These are phyloP conservation scores for Lepisosteus osseus DNA, from an alignment of 2,113 vertebrate species.

Conservation along the genomic window DNA sequence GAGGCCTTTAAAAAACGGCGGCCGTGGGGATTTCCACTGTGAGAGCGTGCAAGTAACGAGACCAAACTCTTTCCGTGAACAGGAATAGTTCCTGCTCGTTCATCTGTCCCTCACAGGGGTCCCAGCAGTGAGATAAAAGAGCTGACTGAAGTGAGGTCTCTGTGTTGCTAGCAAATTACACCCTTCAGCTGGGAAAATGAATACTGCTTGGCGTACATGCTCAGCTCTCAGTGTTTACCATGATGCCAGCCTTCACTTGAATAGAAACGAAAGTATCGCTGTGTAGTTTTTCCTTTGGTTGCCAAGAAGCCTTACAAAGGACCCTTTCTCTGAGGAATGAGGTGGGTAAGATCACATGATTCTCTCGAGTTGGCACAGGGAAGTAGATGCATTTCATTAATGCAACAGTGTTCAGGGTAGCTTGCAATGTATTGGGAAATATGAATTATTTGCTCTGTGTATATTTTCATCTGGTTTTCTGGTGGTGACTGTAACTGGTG, in stretches of 20 bases:
- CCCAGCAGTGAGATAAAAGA: constrained; percentile 34
- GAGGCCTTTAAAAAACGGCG: no score
- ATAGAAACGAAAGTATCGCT: constrained; percentile 32
- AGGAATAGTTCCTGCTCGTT: constrained; percentile 58
- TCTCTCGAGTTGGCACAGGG: constrained; percentile 18
- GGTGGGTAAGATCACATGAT: constrained; percentile 36
- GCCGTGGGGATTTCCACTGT: no score
- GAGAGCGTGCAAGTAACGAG: no score
- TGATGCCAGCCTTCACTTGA: constrained; percentile 51
- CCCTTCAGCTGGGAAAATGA: constrained; percentile 46
- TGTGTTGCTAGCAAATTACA: constrained; percentile 42
- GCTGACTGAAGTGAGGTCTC: constrained; percentile 39
- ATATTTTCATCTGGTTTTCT: not conserved
- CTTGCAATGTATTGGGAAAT: not conserved
- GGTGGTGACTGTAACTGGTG: not conserved
- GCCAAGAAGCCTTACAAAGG: constrained; percentile 46
- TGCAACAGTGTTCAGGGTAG: not conserved
- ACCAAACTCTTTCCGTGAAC: constrained; percentile 46
- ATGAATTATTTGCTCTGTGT: not conserved
- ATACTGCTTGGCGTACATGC: constrained; percentile 31
- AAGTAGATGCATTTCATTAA: not conserved
- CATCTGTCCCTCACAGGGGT: constrained; percentile 56
- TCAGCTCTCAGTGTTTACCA: constrained; percentile 29
- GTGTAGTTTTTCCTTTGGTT: constrained; percentile 31
- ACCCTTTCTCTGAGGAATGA: constrained; percentile 44